A percentile compares a stretch with the other conserved stretches of the same genome.
Evolutionary conservation across 2,888 invertebrate species (phyloP).

Genomic region (Lepas anatifera): DNA sequence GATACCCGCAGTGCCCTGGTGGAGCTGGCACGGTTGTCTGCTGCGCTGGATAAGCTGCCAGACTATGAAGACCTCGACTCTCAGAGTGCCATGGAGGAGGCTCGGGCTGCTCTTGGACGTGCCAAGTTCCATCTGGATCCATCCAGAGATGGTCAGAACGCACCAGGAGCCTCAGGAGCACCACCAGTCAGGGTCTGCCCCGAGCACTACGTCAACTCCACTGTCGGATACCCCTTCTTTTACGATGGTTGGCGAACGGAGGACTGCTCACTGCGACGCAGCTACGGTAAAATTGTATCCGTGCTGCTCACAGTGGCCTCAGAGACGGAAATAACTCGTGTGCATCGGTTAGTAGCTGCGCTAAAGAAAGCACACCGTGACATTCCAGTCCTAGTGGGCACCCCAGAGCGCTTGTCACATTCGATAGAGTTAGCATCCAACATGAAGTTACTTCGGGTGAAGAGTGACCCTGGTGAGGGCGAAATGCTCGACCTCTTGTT

Average conservation of each 20-base stretch:
- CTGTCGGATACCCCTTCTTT: constrained; percentile 24
- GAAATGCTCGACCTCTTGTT: constrained; percentile 27
- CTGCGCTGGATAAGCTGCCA: too few relatives aligned
- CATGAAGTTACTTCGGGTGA: background rate
- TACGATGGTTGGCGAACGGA: constrained; percentile 23
- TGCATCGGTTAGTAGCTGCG: background rate
- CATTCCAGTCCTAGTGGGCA: background rate
- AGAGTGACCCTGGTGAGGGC: constrained; percentile 21
- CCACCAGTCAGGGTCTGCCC: constrained; percentile 20
- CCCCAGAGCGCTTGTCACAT: background rate
- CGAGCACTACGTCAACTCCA: constrained; percentile 20
- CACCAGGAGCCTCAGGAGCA: too few relatives aligned
- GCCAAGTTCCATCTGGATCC: too few relatives aligned
- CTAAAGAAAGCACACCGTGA: background rate
- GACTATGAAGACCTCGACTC: too few relatives aligned
- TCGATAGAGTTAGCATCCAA: too few relatives aligned
- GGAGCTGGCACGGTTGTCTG: too few relatives aligned
- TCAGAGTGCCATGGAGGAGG: too few relatives aligned
- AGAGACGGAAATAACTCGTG: background rate
- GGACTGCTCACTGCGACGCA: constrained; percentile 2
- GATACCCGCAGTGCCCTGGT: too few relatives aligned
- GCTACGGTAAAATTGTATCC: background rate
- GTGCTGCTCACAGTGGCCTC: background rate
- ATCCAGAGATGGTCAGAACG: too few relatives aligned
- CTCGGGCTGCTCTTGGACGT: too few relatives aligned